Base-by-base conservation (phyloP, 1,140 invertebrate genomes). In the Homalodisca vitripennis region DNA sequence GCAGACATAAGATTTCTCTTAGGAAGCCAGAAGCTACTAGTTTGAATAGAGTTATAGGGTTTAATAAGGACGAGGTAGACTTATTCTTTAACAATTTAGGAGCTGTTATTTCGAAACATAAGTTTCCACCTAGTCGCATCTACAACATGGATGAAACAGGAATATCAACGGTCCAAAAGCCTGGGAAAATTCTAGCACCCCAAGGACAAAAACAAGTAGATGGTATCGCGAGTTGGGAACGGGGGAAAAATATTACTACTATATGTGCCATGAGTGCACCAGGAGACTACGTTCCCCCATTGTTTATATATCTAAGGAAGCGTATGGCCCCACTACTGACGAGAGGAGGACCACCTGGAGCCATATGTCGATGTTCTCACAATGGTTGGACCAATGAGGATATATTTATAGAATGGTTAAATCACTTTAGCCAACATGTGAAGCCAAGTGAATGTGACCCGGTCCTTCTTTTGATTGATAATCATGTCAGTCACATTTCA, bases 311-410 rank as follows among this genome's bases (percentile, higher is more conserved):
- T 17, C 34, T 17, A 10, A 6, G 34, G 17, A 41, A 41, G 17
- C 34, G 34, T 6, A 41, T 41, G 34, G 6, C 34, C 17, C 34
- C 34, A 10, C 34, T 41, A 10, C 17, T 41, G 17, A 17, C 6
- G 34, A 41, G 34, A 41, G 34, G 34, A 41, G 34, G 34, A 6
- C 34, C 34, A 17, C 6, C 34, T 53, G 48, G 22, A 12, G 48
- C 48, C 12, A 53, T 53, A 12, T 53, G 20, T 53, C 3, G 48
- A 22, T 53, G 48, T 78, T n/a, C 74, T 46, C 69, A 74, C 47
- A 74, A 73, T 32, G 75, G 77, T 27, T 78, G 73, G 70, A 77
- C 73, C 53, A 78, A 76, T 66, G 71, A 78, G 73, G 62, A 74
- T 0, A 66, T 78, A 69, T 77, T 78, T 76, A 29, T 75, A 34